Conservation (phyloP, 1,140 invertebrate species). For the Papilio aristodemus region DNA sequence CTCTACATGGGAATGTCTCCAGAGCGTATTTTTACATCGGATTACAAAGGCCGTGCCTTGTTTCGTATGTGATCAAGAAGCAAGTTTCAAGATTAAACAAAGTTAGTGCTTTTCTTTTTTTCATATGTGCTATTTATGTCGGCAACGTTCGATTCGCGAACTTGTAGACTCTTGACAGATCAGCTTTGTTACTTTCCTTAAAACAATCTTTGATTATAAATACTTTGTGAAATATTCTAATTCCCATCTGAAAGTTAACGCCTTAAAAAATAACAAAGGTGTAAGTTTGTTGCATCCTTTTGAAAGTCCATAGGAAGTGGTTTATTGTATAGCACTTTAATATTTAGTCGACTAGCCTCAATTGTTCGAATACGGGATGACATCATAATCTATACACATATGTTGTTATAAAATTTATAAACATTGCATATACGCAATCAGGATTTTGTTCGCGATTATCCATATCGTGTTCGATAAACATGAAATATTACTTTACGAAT, state of each 20-base stretch:
- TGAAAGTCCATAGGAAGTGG: background rate
- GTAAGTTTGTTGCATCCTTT: background rate
- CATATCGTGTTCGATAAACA: constrained; percentile 10
- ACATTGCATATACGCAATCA: constrained; percentile 28
- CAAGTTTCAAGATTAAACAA: constrained; percentile 7
- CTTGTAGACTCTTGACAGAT: constrained; percentile 30
- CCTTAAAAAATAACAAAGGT: background rate
- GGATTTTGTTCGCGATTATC: constrained; percentile 9
- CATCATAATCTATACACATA: constrained; percentile 31
- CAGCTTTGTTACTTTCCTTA: constrained; percentile 30
- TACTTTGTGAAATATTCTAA: constrained; percentile 1
- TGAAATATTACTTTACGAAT: constrained; percentile 9
- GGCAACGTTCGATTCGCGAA: constrained; percentile 16
- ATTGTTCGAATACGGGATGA: constrained; percentile 27
- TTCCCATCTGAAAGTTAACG: background rate
- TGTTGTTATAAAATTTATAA: constrained; percentile 28
- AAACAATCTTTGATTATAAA: constrained; percentile 13
- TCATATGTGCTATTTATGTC: background rate
- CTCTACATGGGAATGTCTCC: constrained; percentile 61
- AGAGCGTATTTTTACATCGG: constrained; percentile 55
- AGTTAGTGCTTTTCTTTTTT: constrained; percentile 27
- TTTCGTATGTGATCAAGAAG: constrained; percentile 40
- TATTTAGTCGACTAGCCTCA: constrained; percentile 23
- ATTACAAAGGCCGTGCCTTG: constrained; percentile 50
- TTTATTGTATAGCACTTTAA: constrained; percentile 18